Base-by-base conservation (phyloP, 2,113 vertebrate genomes). In the Ceyx melanurus region DNA sequence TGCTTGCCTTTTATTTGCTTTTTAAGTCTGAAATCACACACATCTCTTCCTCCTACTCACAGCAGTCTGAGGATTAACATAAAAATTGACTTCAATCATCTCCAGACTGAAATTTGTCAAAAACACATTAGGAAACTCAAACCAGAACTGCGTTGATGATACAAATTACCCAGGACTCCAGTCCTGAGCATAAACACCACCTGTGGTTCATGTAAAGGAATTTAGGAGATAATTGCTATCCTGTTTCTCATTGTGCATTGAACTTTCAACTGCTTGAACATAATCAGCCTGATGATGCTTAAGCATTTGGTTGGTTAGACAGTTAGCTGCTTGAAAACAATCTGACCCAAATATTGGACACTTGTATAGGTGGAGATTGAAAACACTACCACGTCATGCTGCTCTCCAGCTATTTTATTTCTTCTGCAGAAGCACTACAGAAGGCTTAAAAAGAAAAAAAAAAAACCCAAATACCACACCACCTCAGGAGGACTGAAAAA, bases 191-290 rank as follows among this genome's bases (percentile, higher is more conserved):
- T 21, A 83, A 77, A 29, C 8, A 86, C 81, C 46, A 70, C 56
- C 92, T 83, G 46, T 33, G 45, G 51, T 64, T 86, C 65, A 6
- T 0, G 8, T 26, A 80, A 74, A 81, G 37, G 65, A 62, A 80
- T 83, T 86, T 11, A 74, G 77, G 66, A 57, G 40, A 31, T 86
- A 88, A 96, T 74, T 86, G 43, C 68, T 84, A 62, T 83, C 20
- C 16, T 70, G 3, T 73, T 88, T 86, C 46, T 91, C 37, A 81
- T 23, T 81, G 29, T 50, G 68, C 51, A 46, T 11, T 89, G 56
- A 94, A 81, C 68, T 94, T 92, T 57, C 58, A 80, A 83, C 51
- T 31, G n/a, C 65, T 77, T 77, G 68, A 93, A 77, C 45, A 70
- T 70, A 83, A 88, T 68, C 67, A 92, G 51, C 50, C 50, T 83